A percentile compares a stretch with the other conserved stretches of the same genome.
These are phyloP conservation scores for Salvelinus fontinalis DNA, from an alignment of 2,113 vertebrate species.

Conservation along the genomic window DNA sequence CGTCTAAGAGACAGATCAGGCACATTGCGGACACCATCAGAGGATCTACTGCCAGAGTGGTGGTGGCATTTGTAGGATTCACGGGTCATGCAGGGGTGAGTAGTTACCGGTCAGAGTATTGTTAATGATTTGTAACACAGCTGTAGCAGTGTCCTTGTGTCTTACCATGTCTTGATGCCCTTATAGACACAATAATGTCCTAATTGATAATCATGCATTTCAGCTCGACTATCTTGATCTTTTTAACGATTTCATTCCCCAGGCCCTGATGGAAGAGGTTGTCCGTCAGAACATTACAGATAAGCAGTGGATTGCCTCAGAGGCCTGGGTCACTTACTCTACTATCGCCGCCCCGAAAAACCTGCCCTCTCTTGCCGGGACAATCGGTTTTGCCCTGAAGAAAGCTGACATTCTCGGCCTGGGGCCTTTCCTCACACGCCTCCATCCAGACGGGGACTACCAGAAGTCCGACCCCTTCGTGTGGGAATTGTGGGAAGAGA, in stretches of 20 bases:
- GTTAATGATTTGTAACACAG: no score
- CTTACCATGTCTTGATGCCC: no score
- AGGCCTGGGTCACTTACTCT: slow-evolving; percentile 59
- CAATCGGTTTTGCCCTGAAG: slow-evolving; percentile 60
- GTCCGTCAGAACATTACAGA: slow-evolving; percentile 54
- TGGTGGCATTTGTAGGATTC: slow-evolving; percentile 58
- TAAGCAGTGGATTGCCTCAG: slow-evolving; percentile 64
- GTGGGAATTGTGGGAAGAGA: slow-evolving; percentile 58
- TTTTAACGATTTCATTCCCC: background rate
- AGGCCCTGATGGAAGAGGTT: slow-evolving; percentile 52
- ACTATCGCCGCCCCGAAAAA: slow-evolving; percentile 31
- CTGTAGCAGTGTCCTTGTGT: no score
- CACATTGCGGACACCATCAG: slow-evolving; percentile 51
- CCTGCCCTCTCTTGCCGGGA: slow-evolving; percentile 49
- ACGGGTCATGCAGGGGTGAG: background rate
- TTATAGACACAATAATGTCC: no score
- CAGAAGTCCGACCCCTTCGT: slow-evolving; percentile 54
- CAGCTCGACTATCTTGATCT: background rate
- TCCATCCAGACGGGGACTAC: slow-evolving; percentile 29
- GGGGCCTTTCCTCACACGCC: slow-evolving; percentile 47
- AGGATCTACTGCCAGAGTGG: slow-evolving; percentile 52
- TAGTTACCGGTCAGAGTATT: no score
- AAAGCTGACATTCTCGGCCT: slow-evolving; percentile 56
- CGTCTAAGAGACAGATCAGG: slow-evolving; percentile 31
- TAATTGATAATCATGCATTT: no score